phyloP scores from a whole-genome alignment of 1,140 invertebrate species.

The Marisa cornuarietis region DNA sequence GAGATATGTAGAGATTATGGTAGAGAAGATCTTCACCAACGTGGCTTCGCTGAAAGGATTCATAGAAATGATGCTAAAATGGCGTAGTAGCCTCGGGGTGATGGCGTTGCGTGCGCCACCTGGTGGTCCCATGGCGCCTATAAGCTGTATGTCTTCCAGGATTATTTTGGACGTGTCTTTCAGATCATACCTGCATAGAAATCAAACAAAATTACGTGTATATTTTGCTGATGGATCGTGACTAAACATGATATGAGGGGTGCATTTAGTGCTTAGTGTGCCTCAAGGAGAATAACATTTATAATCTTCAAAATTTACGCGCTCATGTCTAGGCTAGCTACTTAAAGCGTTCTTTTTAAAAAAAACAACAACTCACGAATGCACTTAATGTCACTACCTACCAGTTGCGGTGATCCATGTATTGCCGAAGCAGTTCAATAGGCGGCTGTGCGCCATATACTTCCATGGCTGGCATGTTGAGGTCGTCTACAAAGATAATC shows the following conservation, averaged over 20 bases:
- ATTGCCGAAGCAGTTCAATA: constrained; percentile 66
- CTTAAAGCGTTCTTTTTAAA: too few relatives aligned
- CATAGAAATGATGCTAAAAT: constrained; percentile 66
- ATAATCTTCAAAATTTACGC: too few relatives aligned
- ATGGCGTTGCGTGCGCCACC: constrained; percentile 65
- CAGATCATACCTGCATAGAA: constrained; percentile 71
- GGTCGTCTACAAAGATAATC: constrained; percentile 67
- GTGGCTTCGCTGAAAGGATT: constrained; percentile 66
- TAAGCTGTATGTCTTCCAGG: constrained; percentile 64
- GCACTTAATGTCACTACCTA: constrained; percentile 36
- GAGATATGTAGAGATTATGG: constrained; percentile 78
- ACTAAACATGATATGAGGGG: too few relatives aligned
- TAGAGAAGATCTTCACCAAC: constrained; percentile 69
- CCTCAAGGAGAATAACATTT: too few relatives aligned
- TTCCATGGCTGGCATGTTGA: constrained; percentile 67
- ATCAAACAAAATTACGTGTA: too few relatives aligned
- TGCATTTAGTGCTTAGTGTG: too few relatives aligned
- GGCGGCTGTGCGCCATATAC: constrained; percentile 67
- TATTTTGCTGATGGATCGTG: too few relatives aligned
- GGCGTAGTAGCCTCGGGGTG: constrained; percentile 63
- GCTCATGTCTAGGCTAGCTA: too few relatives aligned
- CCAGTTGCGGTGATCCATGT: constrained; percentile 66
- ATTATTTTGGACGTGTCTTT: constrained; percentile 65
- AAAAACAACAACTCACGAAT: too few relatives aligned
- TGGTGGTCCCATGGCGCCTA: constrained; percentile 66